Evolutionary conservation across 2,113 vertebrate genomes (phyloP), one percentile per base, ranked within the genome.

Genomic region (Noctilio leporinus): DNA sequence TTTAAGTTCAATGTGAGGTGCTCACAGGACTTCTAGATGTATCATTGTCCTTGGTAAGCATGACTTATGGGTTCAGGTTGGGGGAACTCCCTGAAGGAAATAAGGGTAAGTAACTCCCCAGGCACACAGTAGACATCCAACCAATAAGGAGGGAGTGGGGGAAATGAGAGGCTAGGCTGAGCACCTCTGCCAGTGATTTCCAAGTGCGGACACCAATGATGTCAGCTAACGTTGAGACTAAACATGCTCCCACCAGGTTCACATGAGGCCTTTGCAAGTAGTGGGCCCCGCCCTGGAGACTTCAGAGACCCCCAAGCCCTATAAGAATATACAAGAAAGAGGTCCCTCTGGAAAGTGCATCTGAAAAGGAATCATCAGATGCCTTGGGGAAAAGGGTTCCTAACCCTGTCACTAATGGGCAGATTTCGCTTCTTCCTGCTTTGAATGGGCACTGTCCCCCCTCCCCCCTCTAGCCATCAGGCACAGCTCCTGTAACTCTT

Each of bases 171-270:
- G 26, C 15, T 26, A 33, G 57, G 49, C 73, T 51, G 85, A 59
- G 51, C 51, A 9, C 49, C 62, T 53, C 57, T 47, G 24, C 22
- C 33, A 7, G 7, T 19, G 3, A 0, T 43, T 86, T 81, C 87
- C 86, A 85, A 51, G 20, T 16, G 20, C 40, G 19, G 40, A 53
- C 16, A 6, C 12, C 20, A 40, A n/a, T 72, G 67, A 28, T 30
- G 7, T 30, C 77, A 47, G 55, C 64, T 53, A 12, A 59, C 76
- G 55, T 28, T 33, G 47, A 72, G 73, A 35, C 16, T 49, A 40
- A 95, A 93, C 47, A 30, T 40, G 70, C 45, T 69, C 78, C 80
- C 43, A 77, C 38, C 30, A 22, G 30, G 47, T 72, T 82, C 47
- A 30, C 19, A 7, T 0, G 5, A 65, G 47, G 55, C 28, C 62